phyloP scores from a whole-genome alignment of 1,140 invertebrate species.

The Aphis gossypii region DNA sequence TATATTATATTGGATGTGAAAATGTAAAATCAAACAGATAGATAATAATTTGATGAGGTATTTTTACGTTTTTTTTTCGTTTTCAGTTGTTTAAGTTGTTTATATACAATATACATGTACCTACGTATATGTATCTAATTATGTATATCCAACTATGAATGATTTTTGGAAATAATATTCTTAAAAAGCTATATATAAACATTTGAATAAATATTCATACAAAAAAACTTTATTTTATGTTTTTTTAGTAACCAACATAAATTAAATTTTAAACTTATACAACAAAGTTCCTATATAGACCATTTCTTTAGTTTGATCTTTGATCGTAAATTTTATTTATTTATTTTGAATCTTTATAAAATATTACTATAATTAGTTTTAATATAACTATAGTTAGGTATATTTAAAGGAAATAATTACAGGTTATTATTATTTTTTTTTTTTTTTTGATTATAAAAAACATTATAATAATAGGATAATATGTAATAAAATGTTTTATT shows the following conservation, averaged over 20 bases:
- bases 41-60: not conserved
- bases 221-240: not conserved
- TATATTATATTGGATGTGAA: not conserved
- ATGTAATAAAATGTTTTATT: too few relatives aligned
- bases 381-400: too few relatives aligned
- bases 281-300: not conserved
- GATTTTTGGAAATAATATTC: not conserved
- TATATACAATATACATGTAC: too few relatives aligned
- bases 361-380: not conserved
- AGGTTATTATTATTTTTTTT: not conserved
- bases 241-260: not conserved
- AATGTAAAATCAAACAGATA: not conserved
- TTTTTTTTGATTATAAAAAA: too few relatives aligned
- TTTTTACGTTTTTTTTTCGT: not conserved
- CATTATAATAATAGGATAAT: too few relatives aligned
- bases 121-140: too few relatives aligned
- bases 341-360: not conserved
- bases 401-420: not conserved
- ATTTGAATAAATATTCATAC: not conserved
- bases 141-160: not conserved
- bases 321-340: not conserved
- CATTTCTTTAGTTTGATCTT: not conserved
- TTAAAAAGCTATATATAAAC: not conserved
- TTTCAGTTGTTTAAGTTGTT: too few relatives aligned
- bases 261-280: not conserved